These are phyloP conservation scores for Dicyrtomina minuta DNA, from an alignment of 2,888 invertebrate species.

Conservation along the genomic window DNA sequence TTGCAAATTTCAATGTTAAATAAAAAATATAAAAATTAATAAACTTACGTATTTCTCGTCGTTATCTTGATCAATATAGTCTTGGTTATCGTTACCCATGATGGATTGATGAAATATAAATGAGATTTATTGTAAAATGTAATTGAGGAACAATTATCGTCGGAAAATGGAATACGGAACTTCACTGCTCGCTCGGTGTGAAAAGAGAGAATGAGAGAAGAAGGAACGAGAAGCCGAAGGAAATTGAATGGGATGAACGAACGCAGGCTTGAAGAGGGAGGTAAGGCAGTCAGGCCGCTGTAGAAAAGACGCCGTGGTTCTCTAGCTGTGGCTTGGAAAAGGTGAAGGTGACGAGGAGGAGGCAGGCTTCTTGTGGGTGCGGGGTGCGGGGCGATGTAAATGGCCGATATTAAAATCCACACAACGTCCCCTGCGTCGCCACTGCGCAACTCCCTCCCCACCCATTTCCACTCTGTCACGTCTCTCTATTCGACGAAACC, in stretches of 20 bases:
- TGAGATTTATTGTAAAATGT: neutral
- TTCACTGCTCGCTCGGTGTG: too few relatives aligned
- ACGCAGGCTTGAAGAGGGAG: neutral
- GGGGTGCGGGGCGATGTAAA: too few relatives aligned
- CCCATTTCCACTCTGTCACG: too few relatives aligned
- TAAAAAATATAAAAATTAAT: neutral
- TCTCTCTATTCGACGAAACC: too few relatives aligned
- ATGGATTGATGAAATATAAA: slow-evolving; percentile 1
- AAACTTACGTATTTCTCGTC: slow-evolving; percentile 46
- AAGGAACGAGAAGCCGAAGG: neutral
- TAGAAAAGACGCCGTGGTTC: too few relatives aligned
- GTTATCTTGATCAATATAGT: slow-evolving; percentile 45
- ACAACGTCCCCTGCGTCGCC: too few relatives aligned
- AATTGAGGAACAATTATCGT: neutral
- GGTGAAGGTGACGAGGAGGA: too few relatives aligned
- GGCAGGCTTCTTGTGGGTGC: too few relatives aligned
- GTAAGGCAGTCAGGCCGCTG: too few relatives aligned
- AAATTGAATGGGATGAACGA: neutral
- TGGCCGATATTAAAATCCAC: too few relatives aligned
- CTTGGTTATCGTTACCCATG: slow-evolving; percentile 49
- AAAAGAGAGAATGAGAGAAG: neutral
- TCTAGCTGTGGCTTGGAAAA: too few relatives aligned
- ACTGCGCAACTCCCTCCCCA: too few relatives aligned
- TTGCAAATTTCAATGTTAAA: neutral
- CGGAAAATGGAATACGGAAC: neutral